Evolutionary conservation across 2,888 invertebrate species (phyloP), one percentile per base, ranked within the genome.

Genomic region (Tethea ocularis): DNA sequence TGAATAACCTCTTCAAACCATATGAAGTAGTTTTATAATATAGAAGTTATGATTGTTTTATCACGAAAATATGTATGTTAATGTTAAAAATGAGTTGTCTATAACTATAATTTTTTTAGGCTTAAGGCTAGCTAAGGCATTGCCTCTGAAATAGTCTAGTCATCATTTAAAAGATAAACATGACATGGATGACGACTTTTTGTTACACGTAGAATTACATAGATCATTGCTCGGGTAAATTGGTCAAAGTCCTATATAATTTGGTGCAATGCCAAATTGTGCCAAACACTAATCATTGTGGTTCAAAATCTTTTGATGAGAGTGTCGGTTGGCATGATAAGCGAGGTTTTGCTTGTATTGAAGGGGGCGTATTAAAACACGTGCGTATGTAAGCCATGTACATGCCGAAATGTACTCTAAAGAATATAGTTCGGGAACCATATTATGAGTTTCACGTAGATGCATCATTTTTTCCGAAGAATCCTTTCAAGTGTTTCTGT

Each of bases 161-260:
- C 2, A 15, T 24, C 10, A 29, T n/a, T 8, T 8, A 7, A 26
- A 17, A 17, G 1, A 52, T 7, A 29, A 17, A n/a, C 7, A 26
- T 26, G 11, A 33, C 8, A 22, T 36, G 17, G 15, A 36, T 54
- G 20, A 33, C 11, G 20, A 15, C 11, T 20, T 5, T 20, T 56
- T 63, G 62, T 64, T 57, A 54, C 58, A 64, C 61, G 65, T 69
- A 66, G 52, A 74, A 74, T 65, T 55, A 57, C 56, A 53, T 65
- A 67, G 67, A 65, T 66, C 64, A 62, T 52, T 59, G 52, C 61
- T 64, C 69, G 62, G 36, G 67, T 67, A 80, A 80, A 81, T 82
- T 82, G 78, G 69, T 72, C 78, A 78, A 76, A 80, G 76, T 74
- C 69, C 75, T 64, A 70, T 69, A 71, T 72, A 71, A 81, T 80